Conservation (phyloP, 2,888 invertebrate genomes). For the Mythimna albipuncta region DNA sequence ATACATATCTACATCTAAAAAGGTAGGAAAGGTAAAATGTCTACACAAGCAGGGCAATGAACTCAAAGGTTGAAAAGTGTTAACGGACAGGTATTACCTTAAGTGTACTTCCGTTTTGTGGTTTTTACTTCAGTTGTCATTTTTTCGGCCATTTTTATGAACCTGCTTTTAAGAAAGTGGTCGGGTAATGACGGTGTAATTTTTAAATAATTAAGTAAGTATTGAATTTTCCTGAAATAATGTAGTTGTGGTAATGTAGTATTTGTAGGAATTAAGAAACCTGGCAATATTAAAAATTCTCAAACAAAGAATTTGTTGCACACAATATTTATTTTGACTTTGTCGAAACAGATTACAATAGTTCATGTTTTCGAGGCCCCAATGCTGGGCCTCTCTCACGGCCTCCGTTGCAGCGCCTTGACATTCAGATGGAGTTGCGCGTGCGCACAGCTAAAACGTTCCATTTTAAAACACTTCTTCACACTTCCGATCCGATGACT, state of each 20-base stretch:
- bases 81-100: constrained; percentile 15
- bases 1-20: not conserved
- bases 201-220: not conserved
- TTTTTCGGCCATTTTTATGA: not conserved
- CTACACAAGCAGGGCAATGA: constrained; percentile 24
- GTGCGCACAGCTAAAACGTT: constrained; percentile 83
- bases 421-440: constrained; percentile 84
- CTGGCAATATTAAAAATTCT: not conserved
- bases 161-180: not conserved
- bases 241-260: no score
- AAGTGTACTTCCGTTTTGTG: constrained; percentile 16
- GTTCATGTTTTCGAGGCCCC: constrained; percentile 56
- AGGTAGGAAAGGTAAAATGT: not conserved
- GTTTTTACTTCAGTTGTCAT: constrained; percentile 6
- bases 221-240: not conserved
- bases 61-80: constrained; percentile 22
- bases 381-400: constrained; percentile 71
- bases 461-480: constrained; percentile 83
- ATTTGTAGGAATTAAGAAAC: not conserved
- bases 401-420: constrained; percentile 82
- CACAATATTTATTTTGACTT: not conserved
- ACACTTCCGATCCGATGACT: constrained; percentile 86
- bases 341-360: constrained; percentile 49
- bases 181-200: not conserved
- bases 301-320: not conserved